A percentile compares a stretch with the other conserved stretches of the same genome.
phyloP scores from a whole-genome alignment of 2,797 vertebrate genomes.

The Platyrinchus mystaceus region DNA sequence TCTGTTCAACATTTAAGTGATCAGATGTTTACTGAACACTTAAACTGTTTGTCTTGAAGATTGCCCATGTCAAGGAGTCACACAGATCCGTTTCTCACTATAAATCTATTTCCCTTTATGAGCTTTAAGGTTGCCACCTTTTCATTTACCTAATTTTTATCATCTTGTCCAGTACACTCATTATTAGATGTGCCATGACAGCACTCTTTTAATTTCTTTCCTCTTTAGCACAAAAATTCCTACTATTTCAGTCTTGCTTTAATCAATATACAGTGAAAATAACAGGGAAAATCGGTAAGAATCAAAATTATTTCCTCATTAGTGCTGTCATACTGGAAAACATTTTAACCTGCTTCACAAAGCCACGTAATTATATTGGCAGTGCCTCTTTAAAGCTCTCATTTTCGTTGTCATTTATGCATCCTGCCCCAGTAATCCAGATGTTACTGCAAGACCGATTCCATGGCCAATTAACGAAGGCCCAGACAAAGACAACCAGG shows the following conservation, averaged over 20 bases:
- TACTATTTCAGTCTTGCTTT: background rate
- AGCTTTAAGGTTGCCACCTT: background rate
- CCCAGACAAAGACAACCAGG: background rate
- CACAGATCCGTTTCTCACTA: background rate
- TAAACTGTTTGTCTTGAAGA: background rate
- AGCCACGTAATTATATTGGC: background rate
- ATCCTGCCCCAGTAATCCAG: background rate
- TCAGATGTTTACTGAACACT: background rate
- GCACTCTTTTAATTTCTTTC: background rate
- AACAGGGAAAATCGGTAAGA: background rate
- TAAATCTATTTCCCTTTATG: background rate
- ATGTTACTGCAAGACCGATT: background rate
- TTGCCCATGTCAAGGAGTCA: background rate
- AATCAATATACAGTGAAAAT: background rate
- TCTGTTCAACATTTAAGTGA: background rate
- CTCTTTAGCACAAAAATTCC: background rate
- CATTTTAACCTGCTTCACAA: conserved; percentile 4
- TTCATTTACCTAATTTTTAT: background rate
- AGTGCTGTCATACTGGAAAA: background rate
- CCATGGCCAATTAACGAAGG: conserved; percentile 44
- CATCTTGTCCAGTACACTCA: background rate
- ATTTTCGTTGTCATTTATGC: background rate
- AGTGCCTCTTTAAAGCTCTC: background rate
- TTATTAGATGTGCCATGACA: background rate
- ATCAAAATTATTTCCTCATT: background rate